Evolutionary conservation across 2,797 vertebrate species (phyloP).

Genomic region (Sebastes miniatus): DNA sequence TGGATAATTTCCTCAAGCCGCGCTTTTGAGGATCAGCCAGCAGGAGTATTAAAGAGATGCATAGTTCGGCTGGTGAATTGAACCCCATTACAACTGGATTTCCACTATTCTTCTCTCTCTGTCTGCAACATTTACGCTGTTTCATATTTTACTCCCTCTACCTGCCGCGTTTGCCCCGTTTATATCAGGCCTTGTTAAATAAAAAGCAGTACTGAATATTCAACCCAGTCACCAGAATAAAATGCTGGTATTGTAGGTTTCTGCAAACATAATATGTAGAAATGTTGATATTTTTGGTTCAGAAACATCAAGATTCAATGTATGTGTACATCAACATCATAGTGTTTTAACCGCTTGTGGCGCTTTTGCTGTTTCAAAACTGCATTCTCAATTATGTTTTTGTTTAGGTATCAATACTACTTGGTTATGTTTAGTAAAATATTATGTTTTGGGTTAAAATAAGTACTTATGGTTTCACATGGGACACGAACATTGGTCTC

Average conservation of each 20-base stretch:
- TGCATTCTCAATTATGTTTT: no score
- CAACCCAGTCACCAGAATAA: neutral
- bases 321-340: no score
- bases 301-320: no score
- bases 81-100: conserved; percentile 64
- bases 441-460: no score
- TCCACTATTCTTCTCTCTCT: neutral
- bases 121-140: neutral
- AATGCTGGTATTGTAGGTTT: neutral
- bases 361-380: no score
- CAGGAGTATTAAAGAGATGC: conserved; percentile 21
- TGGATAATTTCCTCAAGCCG: conserved; percentile 46
- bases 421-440: no score
- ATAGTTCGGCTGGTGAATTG: conserved; percentile 42
- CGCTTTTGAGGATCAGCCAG: conserved; percentile 43
- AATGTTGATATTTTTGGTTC: no score
- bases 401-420: no score
- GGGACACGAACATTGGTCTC: no score
- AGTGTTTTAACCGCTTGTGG: no score
- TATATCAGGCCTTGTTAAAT: neutral
- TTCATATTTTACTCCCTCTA: neutral
- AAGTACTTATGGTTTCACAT: no score
- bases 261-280: neutral
- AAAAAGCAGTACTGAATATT: neutral
- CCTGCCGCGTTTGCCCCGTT: neutral